A percentile compares a stretch with the other conserved stretches of the same genome.
phyloP scores from a whole-genome alignment of 1,140 invertebrate species.

The Drosophila arizonae region DNA sequence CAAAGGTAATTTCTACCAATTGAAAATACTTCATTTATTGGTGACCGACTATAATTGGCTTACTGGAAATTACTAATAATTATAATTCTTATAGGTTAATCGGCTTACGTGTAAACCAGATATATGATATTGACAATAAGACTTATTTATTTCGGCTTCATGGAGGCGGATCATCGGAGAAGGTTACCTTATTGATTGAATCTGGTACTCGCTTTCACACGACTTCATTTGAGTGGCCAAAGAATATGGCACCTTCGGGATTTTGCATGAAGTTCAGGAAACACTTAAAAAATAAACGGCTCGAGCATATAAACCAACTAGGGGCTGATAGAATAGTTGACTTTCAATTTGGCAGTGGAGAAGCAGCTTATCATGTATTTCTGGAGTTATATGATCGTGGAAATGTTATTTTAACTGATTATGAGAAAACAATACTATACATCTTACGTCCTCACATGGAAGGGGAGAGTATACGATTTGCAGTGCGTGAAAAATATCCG shows the following conservation, averaged over 20 bases:
- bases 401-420: slow-evolving; percentile 97
- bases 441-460: slow-evolving; percentile 96
- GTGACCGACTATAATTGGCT: neutral
- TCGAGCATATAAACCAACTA: slow-evolving; percentile 93
- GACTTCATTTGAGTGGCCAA: slow-evolving; percentile 99
- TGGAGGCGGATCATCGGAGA: slow-evolving; percentile 91
- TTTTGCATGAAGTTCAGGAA: slow-evolving; percentile 99
- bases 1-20: slow-evolving; percentile 86
- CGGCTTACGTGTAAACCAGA: slow-evolving; percentile 97
- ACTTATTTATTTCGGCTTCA: slow-evolving; percentile 97
- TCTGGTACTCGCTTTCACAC: slow-evolving; percentile 97
- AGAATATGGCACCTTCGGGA: slow-evolving; percentile 96
- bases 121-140: slow-evolving; percentile 98
- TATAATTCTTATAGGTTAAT: slow-evolving; percentile 86
- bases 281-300: slow-evolving; percentile 97
- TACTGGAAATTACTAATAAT: neutral
- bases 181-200: slow-evolving; percentile 92
- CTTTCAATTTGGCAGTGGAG: slow-evolving; percentile 96
- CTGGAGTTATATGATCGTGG: slow-evolving; percentile 98
- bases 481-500: slow-evolving; percentile 96
- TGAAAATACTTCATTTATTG: too few species aligned
- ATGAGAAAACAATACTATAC: slow-evolving; percentile 95
- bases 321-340: slow-evolving; percentile 95
- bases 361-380: slow-evolving; percentile 97
- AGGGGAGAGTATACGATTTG: slow-evolving; percentile 95